phyloP scores from a whole-genome alignment of 2,113 vertebrate species.

The Zosterops japonicus region DNA sequence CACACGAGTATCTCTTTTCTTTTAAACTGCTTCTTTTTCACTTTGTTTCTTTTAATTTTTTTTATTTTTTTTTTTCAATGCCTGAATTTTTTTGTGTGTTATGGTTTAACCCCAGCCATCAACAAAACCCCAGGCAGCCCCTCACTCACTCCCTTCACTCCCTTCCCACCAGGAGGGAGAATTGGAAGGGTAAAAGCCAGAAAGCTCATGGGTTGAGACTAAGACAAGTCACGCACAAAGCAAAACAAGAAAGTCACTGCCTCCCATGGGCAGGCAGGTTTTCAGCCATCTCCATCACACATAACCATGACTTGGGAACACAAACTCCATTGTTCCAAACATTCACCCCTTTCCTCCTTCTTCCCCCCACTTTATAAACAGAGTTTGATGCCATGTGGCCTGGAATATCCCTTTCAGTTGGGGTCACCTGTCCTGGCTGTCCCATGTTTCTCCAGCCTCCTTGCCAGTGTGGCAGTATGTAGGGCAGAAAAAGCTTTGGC shows the following conservation, averaged over 20 bases:
- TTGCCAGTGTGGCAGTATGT: rapidly evolving
- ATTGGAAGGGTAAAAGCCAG: not conserved
- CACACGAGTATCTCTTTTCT: not conserved
- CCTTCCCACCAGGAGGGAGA: not conserved
- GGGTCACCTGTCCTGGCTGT: not conserved
- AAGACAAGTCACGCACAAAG: not conserved
- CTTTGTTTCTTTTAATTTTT: not conserved
- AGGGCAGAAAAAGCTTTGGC: not conserved
- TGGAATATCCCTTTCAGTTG: not conserved
- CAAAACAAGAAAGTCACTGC: not conserved
- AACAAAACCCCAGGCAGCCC: not conserved
- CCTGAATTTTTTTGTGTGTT: not conserved
- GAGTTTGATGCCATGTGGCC: not conserved
- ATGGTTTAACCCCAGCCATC: not conserved
- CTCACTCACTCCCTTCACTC: not conserved
- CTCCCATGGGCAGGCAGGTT: not conserved
- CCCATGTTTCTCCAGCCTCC: not conserved
- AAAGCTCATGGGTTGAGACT: not conserved
- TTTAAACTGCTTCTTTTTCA: not conserved
- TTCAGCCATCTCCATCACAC: not conserved
- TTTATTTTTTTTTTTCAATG: not conserved
- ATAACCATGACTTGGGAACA: rapidly evolving
- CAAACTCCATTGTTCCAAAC: not conserved
- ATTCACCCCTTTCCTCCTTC: not conserved
- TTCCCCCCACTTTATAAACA: not conserved